Conservation (phyloP, 2,888 invertebrate species). For the Oscheius onirici region DNA sequence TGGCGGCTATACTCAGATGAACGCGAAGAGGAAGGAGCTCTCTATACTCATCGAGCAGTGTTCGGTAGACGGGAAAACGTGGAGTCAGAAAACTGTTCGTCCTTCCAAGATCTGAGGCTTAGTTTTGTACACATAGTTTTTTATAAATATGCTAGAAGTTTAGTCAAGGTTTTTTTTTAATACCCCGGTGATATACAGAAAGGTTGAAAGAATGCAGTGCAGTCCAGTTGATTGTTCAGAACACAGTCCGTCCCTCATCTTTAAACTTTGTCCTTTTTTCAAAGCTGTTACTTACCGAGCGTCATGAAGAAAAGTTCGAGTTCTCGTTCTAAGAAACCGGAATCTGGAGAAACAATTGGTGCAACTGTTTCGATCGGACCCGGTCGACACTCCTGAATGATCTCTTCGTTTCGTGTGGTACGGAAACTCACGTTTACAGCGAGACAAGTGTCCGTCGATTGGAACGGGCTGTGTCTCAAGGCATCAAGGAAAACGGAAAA, state of each 20-base stretch:
- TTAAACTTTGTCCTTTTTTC: neutral
- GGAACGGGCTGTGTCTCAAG: slow-evolving; percentile 48
- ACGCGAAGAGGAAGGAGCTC: slow-evolving; percentile 43
- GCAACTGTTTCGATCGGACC: neutral
- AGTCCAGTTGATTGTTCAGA: no score
- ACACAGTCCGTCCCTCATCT: slow-evolving; percentile 13
- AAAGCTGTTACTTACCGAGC: neutral
- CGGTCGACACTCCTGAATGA: slow-evolving; percentile 13
- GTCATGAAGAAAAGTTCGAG: neutral
- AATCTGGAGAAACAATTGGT: neutral
- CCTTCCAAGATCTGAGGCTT: neutral
- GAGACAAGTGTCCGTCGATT: slow-evolving; percentile 49
- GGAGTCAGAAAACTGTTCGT: slow-evolving; percentile 14
- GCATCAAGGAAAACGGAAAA: slow-evolving; percentile 45
- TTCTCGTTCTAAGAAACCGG: neutral
- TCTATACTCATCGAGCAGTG: slow-evolving; percentile 44
- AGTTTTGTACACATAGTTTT: no score
- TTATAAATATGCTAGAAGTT: no score
- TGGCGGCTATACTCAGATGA: slow-evolving; percentile 52
- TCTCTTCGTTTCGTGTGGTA: neutral
- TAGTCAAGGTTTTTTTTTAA: no score
- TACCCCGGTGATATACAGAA: no score
- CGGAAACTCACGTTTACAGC: slow-evolving; percentile 33
- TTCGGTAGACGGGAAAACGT: slow-evolving; percentile 26
- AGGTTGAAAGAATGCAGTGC: no score